Evolutionary conservation across 2,888 invertebrate species (phyloP).

Genomic region (Metopia argyrocephala): DNA sequence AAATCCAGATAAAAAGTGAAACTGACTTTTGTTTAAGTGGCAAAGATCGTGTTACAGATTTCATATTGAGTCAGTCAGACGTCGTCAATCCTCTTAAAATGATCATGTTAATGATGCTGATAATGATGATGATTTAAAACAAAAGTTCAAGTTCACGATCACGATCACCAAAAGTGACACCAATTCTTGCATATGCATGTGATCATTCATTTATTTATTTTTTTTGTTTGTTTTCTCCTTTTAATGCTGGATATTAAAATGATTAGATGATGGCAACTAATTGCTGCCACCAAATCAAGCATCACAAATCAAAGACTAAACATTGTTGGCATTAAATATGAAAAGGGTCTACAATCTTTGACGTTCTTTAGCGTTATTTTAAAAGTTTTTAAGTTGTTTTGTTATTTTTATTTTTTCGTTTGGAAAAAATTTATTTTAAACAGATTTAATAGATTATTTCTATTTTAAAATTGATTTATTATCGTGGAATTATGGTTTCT

Average conservation of each 20-base stretch:
- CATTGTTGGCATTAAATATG: neutral
- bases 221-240: neutral
- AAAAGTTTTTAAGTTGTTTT: neutral
- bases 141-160: constrained; percentile 60
- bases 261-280: constrained; percentile 45
- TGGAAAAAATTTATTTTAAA: neutral
- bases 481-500: constrained; percentile 3
- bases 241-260: constrained; percentile 8
- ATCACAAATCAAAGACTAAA: neutral
- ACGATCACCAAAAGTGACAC: constrained; percentile 33
- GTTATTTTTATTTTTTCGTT: neutral
- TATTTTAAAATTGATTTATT: constrained; percentile 18
- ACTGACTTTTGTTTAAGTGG: constrained; percentile 53
- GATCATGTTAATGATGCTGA: constrained; percentile 43
- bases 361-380: neutral
- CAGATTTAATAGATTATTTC: constrained; percentile 3
- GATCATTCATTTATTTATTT: constrained; percentile 15
- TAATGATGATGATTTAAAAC: constrained; percentile 31
- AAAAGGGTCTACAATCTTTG: neutral
- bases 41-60: constrained; percentile 54
- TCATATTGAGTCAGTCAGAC: constrained; percentile 23
- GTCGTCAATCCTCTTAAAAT: constrained; percentile 52
- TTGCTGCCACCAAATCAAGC: constrained; percentile 46
- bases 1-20: constrained; percentile 24
- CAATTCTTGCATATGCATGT: constrained; percentile 4